Evolutionary conservation across 2,888 invertebrate genomes (phyloP).

Genomic region (Eutolmus rufibarbis): DNA sequence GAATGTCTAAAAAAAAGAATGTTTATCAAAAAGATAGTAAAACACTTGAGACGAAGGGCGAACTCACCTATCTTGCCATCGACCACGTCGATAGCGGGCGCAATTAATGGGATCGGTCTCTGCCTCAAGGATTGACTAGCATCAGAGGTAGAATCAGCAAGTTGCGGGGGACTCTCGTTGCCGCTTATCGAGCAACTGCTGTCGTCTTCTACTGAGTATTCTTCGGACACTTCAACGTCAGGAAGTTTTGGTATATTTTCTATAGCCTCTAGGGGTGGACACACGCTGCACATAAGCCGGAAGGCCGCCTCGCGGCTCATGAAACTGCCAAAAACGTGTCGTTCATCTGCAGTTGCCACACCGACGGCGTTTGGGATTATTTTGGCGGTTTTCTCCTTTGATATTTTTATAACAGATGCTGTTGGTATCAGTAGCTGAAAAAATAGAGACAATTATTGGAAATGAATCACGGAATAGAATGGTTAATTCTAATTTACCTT

Average conservation of each 20-base stretch:
- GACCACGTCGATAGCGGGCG: constrained; percentile 32
- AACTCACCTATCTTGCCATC: constrained; percentile 34
- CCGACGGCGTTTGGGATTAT: constrained; percentile 96
- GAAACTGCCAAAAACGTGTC: constrained; percentile 89
- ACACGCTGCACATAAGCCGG: constrained; percentile 85
- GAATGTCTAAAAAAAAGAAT: constrained; percentile 42
- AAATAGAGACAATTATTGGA: background rate
- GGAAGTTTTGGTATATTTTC: constrained; percentile 58
- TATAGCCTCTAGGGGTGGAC: constrained; percentile 68
- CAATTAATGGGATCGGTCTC: constrained; percentile 47
- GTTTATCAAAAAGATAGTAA: background rate
- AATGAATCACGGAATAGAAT: background rate
- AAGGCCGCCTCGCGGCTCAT: constrained; percentile 88
- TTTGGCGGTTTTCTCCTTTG: constrained; percentile 91
- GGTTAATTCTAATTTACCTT: constrained; percentile 70
- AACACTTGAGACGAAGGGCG: background rate
- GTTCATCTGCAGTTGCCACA: constrained; percentile 77
- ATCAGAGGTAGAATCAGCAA: constrained; percentile 48
- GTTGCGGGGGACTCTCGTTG: constrained; percentile 63
- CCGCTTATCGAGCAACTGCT: constrained; percentile 67
- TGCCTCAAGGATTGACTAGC: constrained; percentile 53
- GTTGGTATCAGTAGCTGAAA: constrained; percentile 87
- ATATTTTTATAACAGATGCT: constrained; percentile 82
- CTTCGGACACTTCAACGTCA: constrained; percentile 59
- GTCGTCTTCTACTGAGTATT: constrained; percentile 64